Percentiles rank a stretch among this genome's conserved stretches.
These are phyloP conservation scores for Ceramica pisi DNA, from an alignment of 2,888 invertebrate genomes.

Conservation along the genomic window DNA sequence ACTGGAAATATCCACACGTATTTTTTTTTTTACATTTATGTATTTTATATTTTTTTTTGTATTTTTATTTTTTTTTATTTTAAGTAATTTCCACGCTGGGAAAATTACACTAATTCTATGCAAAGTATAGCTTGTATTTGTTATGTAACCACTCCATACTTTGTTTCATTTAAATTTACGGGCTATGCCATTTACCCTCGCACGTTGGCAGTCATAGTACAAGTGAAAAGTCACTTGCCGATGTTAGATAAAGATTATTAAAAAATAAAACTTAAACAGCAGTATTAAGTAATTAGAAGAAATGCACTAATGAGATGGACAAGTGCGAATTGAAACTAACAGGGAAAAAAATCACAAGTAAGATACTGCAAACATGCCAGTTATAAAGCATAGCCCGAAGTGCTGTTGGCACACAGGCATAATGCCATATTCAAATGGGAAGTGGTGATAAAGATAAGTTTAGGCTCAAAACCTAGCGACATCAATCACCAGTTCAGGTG, in stretches of 20 bases:
- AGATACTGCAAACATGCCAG: constrained; percentile 90
- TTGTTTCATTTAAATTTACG: constrained; percentile 89
- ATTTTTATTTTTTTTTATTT: constrained; percentile 76
- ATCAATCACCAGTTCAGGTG: constrained; percentile 76
- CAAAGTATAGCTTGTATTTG: constrained; percentile 97
- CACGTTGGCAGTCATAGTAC: constrained; percentile 88
- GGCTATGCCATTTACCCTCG: constrained; percentile 90
- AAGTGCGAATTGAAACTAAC: constrained; percentile 53
- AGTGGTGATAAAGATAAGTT: constrained; percentile 86
- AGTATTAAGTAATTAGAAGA: constrained; percentile 28
- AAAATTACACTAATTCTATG: constrained; percentile 97
- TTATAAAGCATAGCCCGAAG: constrained; percentile 91
- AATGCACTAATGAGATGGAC: constrained; percentile 48
- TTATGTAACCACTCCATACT: constrained; percentile 90
- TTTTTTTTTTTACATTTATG: constrained; percentile 80
- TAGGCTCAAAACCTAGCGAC: constrained; percentile 87
- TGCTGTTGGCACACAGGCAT: constrained; percentile 82
- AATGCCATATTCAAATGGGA: constrained; percentile 86
- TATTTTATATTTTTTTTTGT: constrained; percentile 71
- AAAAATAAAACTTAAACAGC: constrained; percentile 55
- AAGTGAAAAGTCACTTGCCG: constrained; percentile 82
- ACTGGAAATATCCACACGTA: constrained; percentile 89
- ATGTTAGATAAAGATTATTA: constrained; percentile 59
- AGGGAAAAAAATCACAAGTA: constrained; percentile 81
- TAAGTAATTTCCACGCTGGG: constrained; percentile 92